These are phyloP conservation scores for Agapostemon virescens DNA, from an alignment of 2,888 invertebrate species.

Conservation along the genomic window DNA sequence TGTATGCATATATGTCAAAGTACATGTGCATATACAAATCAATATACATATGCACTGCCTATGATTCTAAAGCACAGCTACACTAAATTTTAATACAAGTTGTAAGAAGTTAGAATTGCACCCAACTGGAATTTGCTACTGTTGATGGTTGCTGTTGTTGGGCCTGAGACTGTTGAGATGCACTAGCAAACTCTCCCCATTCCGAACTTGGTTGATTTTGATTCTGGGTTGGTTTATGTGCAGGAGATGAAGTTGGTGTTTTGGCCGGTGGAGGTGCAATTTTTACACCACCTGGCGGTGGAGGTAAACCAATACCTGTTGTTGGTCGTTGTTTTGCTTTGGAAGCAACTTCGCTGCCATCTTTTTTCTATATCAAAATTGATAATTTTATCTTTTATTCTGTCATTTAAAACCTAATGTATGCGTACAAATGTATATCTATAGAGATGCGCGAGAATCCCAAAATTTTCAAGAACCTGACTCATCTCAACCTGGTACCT, in stretches of 20 bases:
- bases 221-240: constrained; percentile 84
- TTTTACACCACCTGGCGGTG: constrained; percentile 90
- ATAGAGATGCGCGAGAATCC: not conserved
- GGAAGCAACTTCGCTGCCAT: constrained; percentile 88
- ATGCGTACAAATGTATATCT: not conserved
- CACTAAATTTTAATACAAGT: constrained; percentile 58
- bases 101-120: constrained; percentile 77
- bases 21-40: constrained; percentile 51
- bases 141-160: constrained; percentile 67
- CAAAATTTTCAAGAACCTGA: too few species aligned
- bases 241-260: constrained; percentile 87
- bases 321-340: constrained; percentile 85
- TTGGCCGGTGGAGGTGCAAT: constrained; percentile 88
- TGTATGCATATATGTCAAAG: constrained; percentile 44
- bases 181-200: constrained; percentile 89
- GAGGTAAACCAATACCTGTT: constrained; percentile 86
- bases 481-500: not conserved
- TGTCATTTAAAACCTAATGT: constrained; percentile 8
- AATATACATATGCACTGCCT: constrained; percentile 62
- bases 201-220: constrained; percentile 82
- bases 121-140: constrained; percentile 78
- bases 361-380: constrained; percentile 88
- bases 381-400: constrained; percentile 21
- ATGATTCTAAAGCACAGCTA: constrained; percentile 66
- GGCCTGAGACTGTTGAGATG: constrained; percentile 73